phyloP scores from a whole-genome alignment of 1,140 invertebrate species.

The Muscidifurax raptorellus region DNA sequence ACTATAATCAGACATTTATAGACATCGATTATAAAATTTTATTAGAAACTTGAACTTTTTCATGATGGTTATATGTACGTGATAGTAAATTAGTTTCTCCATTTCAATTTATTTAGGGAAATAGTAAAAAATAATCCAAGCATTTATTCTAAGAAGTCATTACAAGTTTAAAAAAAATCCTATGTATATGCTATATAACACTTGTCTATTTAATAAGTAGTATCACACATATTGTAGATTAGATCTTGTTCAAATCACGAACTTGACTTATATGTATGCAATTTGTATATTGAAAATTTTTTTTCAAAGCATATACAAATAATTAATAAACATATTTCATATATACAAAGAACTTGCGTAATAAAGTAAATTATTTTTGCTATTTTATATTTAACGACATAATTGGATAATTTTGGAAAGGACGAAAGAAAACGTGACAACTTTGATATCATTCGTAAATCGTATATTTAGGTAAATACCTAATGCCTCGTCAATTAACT shows the following conservation, averaged over 20 bases:
- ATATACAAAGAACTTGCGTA: neutral
- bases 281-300: neutral
- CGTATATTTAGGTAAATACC: constrained; percentile 67
- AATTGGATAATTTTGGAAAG: neutral
- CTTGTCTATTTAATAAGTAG: neutral
- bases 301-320: neutral
- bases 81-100: neutral
- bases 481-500: constrained; percentile 73
- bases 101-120: neutral
- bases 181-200: neutral
- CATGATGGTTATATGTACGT: neutral
- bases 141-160: no score
- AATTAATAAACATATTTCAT: neutral
- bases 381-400: neutral
- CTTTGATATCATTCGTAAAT: constrained; percentile 47
- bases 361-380: no score
- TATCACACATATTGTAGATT: neutral
- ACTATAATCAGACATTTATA: no score
- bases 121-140: neutral
- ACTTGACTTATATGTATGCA: neutral
- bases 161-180: neutral
- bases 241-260: neutral
- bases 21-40: no score
- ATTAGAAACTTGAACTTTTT: neutral
- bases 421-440: constrained; percentile 27